Conservation (phyloP, 1,140 invertebrate genomes). For the Papilio polytes region DNA sequence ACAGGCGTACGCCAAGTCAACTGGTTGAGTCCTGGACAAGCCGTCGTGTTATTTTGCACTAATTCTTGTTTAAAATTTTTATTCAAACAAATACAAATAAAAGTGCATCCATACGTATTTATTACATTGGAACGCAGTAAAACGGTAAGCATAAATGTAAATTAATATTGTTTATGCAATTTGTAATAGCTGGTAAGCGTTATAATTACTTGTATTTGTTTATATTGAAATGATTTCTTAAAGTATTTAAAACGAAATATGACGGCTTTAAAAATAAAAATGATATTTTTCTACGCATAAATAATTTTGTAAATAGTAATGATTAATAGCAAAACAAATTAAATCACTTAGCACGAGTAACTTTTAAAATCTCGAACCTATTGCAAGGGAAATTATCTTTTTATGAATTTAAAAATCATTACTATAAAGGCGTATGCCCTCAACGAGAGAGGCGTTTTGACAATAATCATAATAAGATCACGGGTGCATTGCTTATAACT, state of each 20-base stretch:
- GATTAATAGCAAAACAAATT: too few species aligned
- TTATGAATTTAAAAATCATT: background rate
- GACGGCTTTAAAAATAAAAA: background rate
- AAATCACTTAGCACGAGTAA: background rate
- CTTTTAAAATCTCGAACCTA: background rate
- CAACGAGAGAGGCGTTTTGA: background rate
- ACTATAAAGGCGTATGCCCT: background rate
- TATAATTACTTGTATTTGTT: background rate
- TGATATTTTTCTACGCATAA: too few species aligned
- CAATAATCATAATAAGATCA: too few species aligned
- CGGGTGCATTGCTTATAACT: background rate
- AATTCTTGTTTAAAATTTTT: background rate
- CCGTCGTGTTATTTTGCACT: background rate
- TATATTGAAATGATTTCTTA: background rate
- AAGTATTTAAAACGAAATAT: background rate
- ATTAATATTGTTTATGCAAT: background rate
- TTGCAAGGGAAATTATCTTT: background rate
- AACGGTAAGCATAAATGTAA: background rate
- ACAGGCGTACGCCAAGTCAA: constrained; percentile 41
- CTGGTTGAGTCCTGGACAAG: background rate
- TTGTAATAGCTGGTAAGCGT: background rate
- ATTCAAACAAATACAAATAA: background rate
- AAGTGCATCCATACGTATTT: background rate
- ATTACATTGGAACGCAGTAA: background rate
- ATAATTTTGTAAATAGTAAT: too few species aligned